Conservation (phyloP, 2,888 invertebrate genomes). For the Stenolophus ochropezus region DNA sequence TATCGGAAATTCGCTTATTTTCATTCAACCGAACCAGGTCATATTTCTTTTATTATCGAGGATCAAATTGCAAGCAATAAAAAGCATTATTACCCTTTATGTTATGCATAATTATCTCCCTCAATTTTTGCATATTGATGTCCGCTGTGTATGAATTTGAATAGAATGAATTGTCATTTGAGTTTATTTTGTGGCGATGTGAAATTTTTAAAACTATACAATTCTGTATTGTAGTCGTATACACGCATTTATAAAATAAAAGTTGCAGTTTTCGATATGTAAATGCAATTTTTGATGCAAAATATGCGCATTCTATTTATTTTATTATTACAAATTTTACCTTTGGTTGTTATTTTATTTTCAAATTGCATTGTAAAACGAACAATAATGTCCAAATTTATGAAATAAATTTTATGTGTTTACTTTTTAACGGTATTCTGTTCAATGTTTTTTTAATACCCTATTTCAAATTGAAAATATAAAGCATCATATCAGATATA, state of each 20-base stretch:
- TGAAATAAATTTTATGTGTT: too few species aligned
- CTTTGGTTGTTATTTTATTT: not conserved
- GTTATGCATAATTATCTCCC: conserved; percentile 8
- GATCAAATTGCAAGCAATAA: conserved; percentile 23
- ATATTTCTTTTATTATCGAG: conserved; percentile 31
- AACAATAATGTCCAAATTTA: too few species aligned
- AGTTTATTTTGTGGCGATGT: not conserved
- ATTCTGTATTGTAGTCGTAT: not conserved
- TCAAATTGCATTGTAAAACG: too few species aligned
- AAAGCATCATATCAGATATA: too few species aligned
- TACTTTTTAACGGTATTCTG: too few species aligned
- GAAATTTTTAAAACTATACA: not conserved
- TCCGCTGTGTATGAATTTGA: not conserved
- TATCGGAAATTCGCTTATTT: conserved; percentile 42
- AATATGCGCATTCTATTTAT: not conserved
- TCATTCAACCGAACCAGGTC: conserved; percentile 30
- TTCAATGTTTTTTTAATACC: too few species aligned
- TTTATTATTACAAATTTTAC: not conserved
- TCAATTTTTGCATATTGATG: conserved; percentile 1
- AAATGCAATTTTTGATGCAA: not conserved
- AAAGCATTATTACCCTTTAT: conserved; percentile 19
- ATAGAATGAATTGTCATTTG: not conserved
- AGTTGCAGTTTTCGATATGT: not conserved
- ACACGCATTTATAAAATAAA: not conserved
- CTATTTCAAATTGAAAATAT: too few species aligned